phyloP scores from a whole-genome alignment of 2,888 invertebrate genomes.

The Stenoptilia bipunctidactyla region DNA sequence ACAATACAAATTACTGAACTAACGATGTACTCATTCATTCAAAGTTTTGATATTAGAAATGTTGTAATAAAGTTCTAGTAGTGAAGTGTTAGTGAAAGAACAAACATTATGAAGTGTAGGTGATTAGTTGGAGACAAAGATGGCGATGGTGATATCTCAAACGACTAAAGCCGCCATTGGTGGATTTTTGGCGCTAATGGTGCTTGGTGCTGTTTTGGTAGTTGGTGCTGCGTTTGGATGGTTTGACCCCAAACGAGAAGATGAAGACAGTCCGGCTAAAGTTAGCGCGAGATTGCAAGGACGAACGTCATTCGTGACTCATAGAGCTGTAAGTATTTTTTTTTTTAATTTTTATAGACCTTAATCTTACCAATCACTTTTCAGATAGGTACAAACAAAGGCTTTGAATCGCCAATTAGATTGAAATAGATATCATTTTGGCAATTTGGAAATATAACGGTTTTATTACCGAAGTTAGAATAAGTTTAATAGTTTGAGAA shows the following conservation, averaged over 20 bases:
- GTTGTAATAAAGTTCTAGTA: background rate
- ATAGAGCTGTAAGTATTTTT: conserved; percentile 51
- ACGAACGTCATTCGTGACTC: conserved; percentile 57
- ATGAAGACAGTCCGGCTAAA: conserved; percentile 58
- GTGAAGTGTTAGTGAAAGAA: background rate
- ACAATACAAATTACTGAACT: background rate
- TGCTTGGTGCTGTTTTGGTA: conserved; percentile 54
- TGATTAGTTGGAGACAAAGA: conserved; percentile 41
- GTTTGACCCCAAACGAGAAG: conserved; percentile 57
- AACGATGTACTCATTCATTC: background rate
- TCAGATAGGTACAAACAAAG: too few species aligned
- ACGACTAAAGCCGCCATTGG: conserved; percentile 62
- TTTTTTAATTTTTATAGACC: too few species aligned
- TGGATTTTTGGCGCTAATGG: conserved; percentile 57
- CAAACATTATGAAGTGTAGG: conserved; percentile 30
- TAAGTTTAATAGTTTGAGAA: too few species aligned
- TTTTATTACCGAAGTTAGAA: too few species aligned
- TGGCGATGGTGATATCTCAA: conserved; percentile 67
- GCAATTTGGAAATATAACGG: too few species aligned
- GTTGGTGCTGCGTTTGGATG: conserved; percentile 61
- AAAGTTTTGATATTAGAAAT: background rate
- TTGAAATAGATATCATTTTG: too few species aligned
- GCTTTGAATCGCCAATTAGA: too few species aligned
- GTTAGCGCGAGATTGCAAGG: conserved; percentile 59
- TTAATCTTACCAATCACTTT: too few species aligned